These are phyloP conservation scores for Omphaloscelis lunosa DNA, from an alignment of 2,888 invertebrate species.

Conservation along the genomic window DNA sequence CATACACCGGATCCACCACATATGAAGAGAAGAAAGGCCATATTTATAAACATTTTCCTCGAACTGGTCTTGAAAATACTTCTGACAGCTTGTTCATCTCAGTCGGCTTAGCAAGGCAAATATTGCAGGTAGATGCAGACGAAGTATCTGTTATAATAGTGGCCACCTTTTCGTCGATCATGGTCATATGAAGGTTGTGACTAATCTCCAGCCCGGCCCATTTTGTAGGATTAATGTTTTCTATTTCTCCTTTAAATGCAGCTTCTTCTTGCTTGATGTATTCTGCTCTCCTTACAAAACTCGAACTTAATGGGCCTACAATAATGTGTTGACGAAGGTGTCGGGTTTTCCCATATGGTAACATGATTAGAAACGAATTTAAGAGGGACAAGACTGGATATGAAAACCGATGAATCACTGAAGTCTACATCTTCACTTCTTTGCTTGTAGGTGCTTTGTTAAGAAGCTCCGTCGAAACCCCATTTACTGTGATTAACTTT, in stretches of 20 bases:
- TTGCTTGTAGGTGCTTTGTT: neutral
- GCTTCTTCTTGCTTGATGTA: neutral
- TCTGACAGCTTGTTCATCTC: too few relatives aligned
- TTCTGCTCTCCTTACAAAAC: neutral
- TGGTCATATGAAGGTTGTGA: conserved; percentile 5
- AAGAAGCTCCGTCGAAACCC: neutral
- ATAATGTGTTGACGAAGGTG: neutral
- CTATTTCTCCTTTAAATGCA: conserved; percentile 9
- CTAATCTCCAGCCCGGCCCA: conserved; percentile 11
- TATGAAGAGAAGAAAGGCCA: too few relatives aligned
- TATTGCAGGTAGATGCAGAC: too few relatives aligned
- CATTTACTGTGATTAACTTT: neutral
- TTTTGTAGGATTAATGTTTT: conserved; percentile 11
- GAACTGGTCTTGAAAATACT: conserved; percentile 1
- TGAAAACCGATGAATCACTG: conserved; percentile 6
- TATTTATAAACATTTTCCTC: too few relatives aligned
- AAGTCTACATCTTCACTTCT: conserved; percentile 8
- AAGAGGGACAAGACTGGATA: conserved; percentile 16
- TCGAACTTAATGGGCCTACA: conserved; percentile 3
- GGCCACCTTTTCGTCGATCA: conserved; percentile 72
- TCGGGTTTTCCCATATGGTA: neutral
- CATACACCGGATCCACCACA: too few relatives aligned
- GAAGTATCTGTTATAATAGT: conserved; percentile 72
- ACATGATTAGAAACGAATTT: conserved; percentile 1
- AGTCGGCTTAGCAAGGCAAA: too few relatives aligned